Base-by-base conservation (phyloP, 2,113 vertebrate species). In the Micronycteris hirsuta region DNA sequence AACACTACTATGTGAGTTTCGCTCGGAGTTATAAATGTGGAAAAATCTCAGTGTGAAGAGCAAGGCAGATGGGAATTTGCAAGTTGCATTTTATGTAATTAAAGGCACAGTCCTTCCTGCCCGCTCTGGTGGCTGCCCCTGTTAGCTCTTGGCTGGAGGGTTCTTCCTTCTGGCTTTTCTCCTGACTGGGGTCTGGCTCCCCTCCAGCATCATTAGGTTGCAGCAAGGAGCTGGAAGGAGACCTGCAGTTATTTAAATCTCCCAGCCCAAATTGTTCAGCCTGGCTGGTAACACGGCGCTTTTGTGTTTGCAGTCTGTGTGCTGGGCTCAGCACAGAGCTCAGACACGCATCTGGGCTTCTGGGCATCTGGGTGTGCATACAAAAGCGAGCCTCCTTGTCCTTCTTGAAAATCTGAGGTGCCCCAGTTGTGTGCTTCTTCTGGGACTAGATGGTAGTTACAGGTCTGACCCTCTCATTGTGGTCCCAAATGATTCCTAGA, bases 121-220 rank as follows among this genome's bases (percentile, higher is more conserved):
- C 94, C 84, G 47, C 93, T 91, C 82, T 9, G 16, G 89, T 92
- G 52, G 88, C 91, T 88, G 87, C 94, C 95, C 89, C 93, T 89
- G 49, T 93, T 11, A 24, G 47, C 83, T 97, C 95, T 96, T 96
- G 92, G 86, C 93, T 65, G 26, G 4, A 52, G 81, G 76, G 65
- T 28, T 95, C 88, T 96, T 98, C 92, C 93, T 97, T 96, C 96
- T 95, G 90, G 96, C 95, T 89, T 82, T 68, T 93, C 94, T 88
- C 2, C 65, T 94, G 88, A 9, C 54, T 58, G 19, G 87, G 78
- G 31, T 38, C 83, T 97, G 97, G 97, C 98, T 92, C 31, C 9
- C 17, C n/a, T 98, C 98, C 98, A 97, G 84, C 80, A 28, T 97
- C 97, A 93, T 97, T 97, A 98, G 97, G 78, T 96, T 98, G 88